Evolutionary conservation across 37 sponge, comb jelly and placozoan species (phyloP), one percentile per base, ranked within the genome.

Genomic region (Hormiphora californensis): DNA sequence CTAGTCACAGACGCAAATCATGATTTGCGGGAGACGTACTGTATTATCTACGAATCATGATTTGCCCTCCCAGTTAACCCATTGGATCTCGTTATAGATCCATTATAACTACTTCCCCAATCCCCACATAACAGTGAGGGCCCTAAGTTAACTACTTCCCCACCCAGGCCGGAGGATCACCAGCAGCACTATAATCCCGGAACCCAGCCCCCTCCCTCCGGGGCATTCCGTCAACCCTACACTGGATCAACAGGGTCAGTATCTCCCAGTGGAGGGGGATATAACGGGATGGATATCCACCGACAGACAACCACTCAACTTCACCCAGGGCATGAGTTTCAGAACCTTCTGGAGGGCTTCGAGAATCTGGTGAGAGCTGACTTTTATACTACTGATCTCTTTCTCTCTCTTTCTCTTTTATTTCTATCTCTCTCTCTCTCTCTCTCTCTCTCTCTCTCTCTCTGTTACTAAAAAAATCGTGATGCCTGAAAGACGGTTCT

Each of bases 221-320:
- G 43, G 40, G 81, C n/a, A n/a, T n/a, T n/a, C n/a, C n/a, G n/a
- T n/a, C n/a, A n/a, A n/a, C n/a, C n/a, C n/a, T 73, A 73, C 81
- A 73, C 40, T 46, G 81, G 81, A 4, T 73, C 81, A 1, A 73
- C 81, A 9, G 81, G 81, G 3, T 73, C 81, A n/a, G 43, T 73
- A 46, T 73, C 81, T 25, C 81, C 81, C 25, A 73, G 43, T 46
- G 43, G 81, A 43, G 43, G 81, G 40, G 40, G 43, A 43, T 46
- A 73, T 73, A 46, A 73, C 81, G 43, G 38, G 46, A 57, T 23
- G 19, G 25, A 30, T 57, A 27, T 27, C 59, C 59, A 57, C 25
- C n/a, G n/a, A n/a, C n/a, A n/a, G 59, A 57, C 59, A 57, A 4
- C 59, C 40, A 33, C 81, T 73, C 81, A 2, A 73, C 44, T 46